These are phyloP conservation scores for Actias luna DNA, from an alignment of 2,888 invertebrate species.

Conservation along the genomic window DNA sequence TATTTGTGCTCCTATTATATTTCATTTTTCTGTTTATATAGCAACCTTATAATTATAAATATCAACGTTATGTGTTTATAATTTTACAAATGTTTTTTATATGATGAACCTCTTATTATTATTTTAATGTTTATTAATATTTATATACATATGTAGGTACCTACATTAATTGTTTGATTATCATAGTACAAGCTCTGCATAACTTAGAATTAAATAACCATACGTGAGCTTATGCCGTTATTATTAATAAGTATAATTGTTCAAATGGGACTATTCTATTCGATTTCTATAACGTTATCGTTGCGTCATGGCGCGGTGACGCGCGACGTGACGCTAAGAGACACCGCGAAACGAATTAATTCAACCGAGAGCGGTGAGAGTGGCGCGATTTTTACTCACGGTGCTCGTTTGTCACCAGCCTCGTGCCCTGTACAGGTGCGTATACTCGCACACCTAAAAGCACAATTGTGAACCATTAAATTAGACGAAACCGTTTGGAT, in stretches of 20 bases:
- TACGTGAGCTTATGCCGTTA: not conserved
- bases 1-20: too few relatives aligned
- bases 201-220: not conserved
- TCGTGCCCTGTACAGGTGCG: conserved; percentile 57
- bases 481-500: conserved; percentile 32
- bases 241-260: not conserved
- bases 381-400: conserved; percentile 71
- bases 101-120: too few relatives aligned
- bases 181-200: not conserved
- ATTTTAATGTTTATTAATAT: too few relatives aligned
- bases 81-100: too few relatives aligned
- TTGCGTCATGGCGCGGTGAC: not conserved
- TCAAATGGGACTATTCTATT: conserved; percentile 4
- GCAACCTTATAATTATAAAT: too few relatives aligned
- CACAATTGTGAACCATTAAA: conserved; percentile 29
- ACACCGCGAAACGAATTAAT: conserved; percentile 80
- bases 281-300: conserved; percentile 17
- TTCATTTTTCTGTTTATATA: too few relatives aligned
- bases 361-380: conserved; percentile 63
- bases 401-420: conserved; percentile 76
- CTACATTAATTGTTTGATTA: not conserved
- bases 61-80: too few relatives aligned
- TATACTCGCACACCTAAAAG: conserved; percentile 64
- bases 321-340: conserved; percentile 61
- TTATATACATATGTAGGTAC: not conserved